Evolutionary conservation across 2,797 vertebrate genomes (phyloP).

Genomic region (Gobio occitaniae): DNA sequence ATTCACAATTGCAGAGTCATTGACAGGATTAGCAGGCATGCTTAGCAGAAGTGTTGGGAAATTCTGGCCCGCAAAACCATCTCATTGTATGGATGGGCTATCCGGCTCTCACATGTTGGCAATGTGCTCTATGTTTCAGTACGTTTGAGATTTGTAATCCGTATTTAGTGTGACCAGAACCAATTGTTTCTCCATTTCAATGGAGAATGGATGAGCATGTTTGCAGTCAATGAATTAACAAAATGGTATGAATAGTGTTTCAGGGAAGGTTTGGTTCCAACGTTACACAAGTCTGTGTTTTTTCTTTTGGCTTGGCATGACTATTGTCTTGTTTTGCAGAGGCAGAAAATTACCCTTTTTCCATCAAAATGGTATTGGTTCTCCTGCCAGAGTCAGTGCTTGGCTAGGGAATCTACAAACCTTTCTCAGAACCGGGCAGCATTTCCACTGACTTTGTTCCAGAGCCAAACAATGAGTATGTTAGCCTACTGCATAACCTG

Average conservation of each 20-base stretch:
- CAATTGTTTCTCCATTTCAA: slow-evolving; percentile 41
- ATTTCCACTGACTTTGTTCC: slow-evolving; percentile 10
- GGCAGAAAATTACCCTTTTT: background rate
- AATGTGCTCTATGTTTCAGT: slow-evolving; percentile 23
- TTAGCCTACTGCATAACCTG: slow-evolving; percentile 10
- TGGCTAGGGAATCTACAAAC: slow-evolving; percentile 7
- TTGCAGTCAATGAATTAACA: slow-evolving; percentile 14
- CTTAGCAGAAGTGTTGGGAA: slow-evolving; percentile 32
- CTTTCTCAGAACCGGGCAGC: slow-evolving; percentile 1
- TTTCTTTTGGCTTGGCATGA: background rate
- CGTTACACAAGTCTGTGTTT: background rate
- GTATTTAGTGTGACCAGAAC: slow-evolving; percentile 29
- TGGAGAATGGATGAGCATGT: slow-evolving; percentile 39
- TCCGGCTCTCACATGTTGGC: slow-evolving; percentile 14
- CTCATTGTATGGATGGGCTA: slow-evolving; percentile 25
- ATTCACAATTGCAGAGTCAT: slow-evolving; percentile 35
- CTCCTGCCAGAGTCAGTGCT: background rate
- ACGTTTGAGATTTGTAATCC: slow-evolving; percentile 50
- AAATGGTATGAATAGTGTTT: slow-evolving; percentile 1
- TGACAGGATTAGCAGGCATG: slow-evolving; percentile 45
- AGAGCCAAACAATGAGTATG: slow-evolving; percentile 13
- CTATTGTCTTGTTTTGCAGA: slow-evolving; percentile 14
- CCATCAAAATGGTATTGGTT: slow-evolving; percentile 8
- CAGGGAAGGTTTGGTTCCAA: slow-evolving; percentile 5
- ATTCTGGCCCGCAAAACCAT: background rate